Evolutionary conservation across 2,888 invertebrate species (phyloP), one percentile per base, ranked within the genome.

Genomic region (Scotopteryx bipunctaria): DNA sequence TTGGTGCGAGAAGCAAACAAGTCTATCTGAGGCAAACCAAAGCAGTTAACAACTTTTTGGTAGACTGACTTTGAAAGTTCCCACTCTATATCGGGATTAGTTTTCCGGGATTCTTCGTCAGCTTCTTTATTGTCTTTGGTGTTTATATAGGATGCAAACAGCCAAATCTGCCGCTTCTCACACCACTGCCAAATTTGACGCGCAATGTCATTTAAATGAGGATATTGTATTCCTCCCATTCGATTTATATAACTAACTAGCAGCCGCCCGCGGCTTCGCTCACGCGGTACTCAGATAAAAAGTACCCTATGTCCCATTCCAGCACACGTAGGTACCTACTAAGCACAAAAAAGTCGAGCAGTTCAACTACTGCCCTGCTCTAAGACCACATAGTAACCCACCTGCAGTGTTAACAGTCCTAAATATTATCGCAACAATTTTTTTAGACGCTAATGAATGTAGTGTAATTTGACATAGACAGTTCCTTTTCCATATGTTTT

Each of bases 101-200:
- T 11, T 17, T 31, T 48, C 11, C 56, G 41, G 0, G 55, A 59
- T 21, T 49, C 59, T 25, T 21, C 27, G 15, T 59, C 56, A 6
- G 56, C 59, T 15, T 35, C 23, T 3, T 19, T 31, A 5, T 53
- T 43, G 8, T 46, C 46, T 2, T 32, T 9, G 0, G 46, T 37
- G 8, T 36, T 52, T 1, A 52, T 37, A n/a, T 52, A 52, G 5
- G 52, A 46, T n/a, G 46, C 53, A 25, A 43, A 51, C 3, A 51
- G 9, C 15, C 5, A 55, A 6, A 51, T 55, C 9, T 55, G 51
- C 27, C 54, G 31, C 32, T 11, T 33, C 44, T 55, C 45, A 36
- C 51, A 51, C 58, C 63, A 55, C 42, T 59, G 52, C 58, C 61
- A 51, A 31, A 61, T 49, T 3, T 1, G 1, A 44, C 42, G 40